These are phyloP conservation scores for Eidolon helvum DNA, from an alignment of 2,113 vertebrate genomes.

Conservation along the genomic window DNA sequence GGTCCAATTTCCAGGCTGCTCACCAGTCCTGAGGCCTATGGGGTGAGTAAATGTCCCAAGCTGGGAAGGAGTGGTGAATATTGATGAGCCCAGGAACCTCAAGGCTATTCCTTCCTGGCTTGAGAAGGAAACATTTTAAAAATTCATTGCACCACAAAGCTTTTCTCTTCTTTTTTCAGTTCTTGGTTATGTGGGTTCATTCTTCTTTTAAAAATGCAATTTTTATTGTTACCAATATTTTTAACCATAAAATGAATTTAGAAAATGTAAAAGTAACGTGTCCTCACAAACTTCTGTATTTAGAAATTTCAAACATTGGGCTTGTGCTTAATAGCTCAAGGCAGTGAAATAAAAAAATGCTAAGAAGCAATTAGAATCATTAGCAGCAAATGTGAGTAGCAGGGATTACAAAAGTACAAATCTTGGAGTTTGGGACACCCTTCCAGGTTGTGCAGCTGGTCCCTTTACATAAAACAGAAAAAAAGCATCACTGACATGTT, in stretches of 20 bases:
- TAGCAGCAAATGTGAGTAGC: not conserved
- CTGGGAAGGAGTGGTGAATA: not conserved
- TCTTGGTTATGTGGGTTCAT: conserved; percentile 34
- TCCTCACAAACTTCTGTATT: conserved; percentile 41
- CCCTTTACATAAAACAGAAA: not conserved
- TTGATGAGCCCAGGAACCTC: not conserved
- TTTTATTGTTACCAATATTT: conserved; percentile 56
- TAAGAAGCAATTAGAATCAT: conserved; percentile 45
- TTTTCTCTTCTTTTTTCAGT: not conserved
- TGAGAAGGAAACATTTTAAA: not conserved
- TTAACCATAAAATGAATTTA: conserved; percentile 58
- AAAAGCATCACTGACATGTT: not conserved
- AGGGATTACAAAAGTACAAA: not conserved
- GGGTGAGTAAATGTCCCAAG: conserved; percentile 78
- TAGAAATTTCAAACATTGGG: conserved; percentile 44
- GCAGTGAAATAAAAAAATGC: not conserved
- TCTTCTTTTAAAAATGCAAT: conserved; percentile 37
- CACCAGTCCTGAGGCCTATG: conserved; percentile 82
- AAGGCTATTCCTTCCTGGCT: accelerated
- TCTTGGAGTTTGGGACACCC: not conserved
- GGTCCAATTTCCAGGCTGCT: conserved; percentile 84
- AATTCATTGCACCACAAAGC: not conserved
- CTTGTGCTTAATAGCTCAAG: conserved; percentile 36
- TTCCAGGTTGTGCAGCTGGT: not conserved
- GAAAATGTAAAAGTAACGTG: conserved; percentile 13